Evolutionary conservation across 2,797 vertebrate species (phyloP).

Genomic region (Sebastes matsubarae): DNA sequence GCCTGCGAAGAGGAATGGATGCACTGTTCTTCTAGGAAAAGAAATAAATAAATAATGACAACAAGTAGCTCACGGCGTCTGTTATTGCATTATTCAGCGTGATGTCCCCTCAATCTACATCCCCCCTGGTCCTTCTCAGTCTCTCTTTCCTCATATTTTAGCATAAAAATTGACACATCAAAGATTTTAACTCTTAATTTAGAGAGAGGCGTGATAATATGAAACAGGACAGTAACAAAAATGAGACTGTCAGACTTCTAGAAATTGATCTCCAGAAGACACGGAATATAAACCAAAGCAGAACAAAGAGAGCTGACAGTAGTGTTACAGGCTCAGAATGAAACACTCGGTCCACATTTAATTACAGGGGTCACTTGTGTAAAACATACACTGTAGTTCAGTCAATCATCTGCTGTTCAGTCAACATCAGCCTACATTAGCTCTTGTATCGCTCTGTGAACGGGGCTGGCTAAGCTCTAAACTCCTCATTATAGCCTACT

Average conservation of each 20-base stretch:
- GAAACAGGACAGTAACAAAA: slow-evolving; percentile 3
- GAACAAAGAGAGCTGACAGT: not conserved
- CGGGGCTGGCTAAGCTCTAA: not conserved
- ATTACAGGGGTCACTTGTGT: not conserved
- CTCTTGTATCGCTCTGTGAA: not conserved
- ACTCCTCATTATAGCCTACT: not conserved
- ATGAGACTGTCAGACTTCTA: not conserved
- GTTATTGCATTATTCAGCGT: slow-evolving; percentile 68
- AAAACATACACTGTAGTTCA: not conserved
- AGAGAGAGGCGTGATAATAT: slow-evolving; percentile 10
- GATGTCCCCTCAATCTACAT: slow-evolving; percentile 45
- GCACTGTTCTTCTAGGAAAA: slow-evolving; percentile 43
- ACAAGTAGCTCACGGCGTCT: slow-evolving; percentile 52
- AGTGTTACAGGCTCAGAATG: not conserved
- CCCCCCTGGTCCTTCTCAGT: not conserved
- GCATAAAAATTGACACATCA: slow-evolving; percentile 61
- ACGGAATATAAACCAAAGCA: not conserved
- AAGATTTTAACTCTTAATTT: slow-evolving; percentile 53
- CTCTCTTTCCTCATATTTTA: slow-evolving; percentile 53
- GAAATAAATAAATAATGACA: slow-evolving; percentile 67
- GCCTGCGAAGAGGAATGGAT: slow-evolving; percentile 59
- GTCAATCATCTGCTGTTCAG: not conserved
- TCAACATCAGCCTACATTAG: not conserved
- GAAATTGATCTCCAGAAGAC: not conserved
- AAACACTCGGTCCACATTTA: not conserved